These are phyloP conservation scores for Drosophila rufa DNA, from an alignment of 1,140 invertebrate species.

Conservation along the genomic window DNA sequence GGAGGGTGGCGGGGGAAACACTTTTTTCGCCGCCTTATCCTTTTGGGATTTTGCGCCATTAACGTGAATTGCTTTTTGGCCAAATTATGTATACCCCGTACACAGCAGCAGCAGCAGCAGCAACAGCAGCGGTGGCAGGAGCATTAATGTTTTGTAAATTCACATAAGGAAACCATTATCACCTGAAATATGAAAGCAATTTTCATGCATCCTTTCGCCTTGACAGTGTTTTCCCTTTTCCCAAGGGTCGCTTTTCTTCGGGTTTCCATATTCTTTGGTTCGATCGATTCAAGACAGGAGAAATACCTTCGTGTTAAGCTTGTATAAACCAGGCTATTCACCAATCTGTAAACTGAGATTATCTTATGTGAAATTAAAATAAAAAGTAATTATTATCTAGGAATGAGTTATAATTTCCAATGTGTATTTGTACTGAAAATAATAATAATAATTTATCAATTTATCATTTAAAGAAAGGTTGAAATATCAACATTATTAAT, in stretches of 20 bases:
- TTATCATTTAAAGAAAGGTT: too few species aligned
- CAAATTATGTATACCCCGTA: constrained; percentile 79
- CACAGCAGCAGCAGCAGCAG: constrained; percentile 22
- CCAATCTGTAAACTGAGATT: neutral
- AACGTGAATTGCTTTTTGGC: constrained; percentile 84
- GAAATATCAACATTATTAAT: too few species aligned
- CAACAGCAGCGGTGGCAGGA: constrained; percentile 36
- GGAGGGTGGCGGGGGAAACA: constrained; percentile 19
- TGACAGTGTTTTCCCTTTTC: constrained; percentile 10
- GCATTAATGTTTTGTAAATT: constrained; percentile 85
- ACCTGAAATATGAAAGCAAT: constrained; percentile 85
- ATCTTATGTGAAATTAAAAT: neutral
- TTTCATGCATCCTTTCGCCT: constrained; percentile 82
- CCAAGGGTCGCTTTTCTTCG: constrained; percentile 43
- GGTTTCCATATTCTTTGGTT: neutral
- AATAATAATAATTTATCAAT: too few species aligned
- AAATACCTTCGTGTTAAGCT: neutral
- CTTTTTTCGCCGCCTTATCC: constrained; percentile 75
- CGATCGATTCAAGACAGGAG: constrained; percentile 1
- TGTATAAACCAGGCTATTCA: neutral
- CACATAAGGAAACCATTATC: constrained; percentile 85
- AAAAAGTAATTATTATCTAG: too few species aligned
- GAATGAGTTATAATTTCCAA: too few species aligned
- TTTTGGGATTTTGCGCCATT: constrained; percentile 82
- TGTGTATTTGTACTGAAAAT: too few species aligned